These are phyloP conservation scores for Lepus oiostolus DNA, from an alignment of 2,797 vertebrate species.

Conservation along the genomic window DNA sequence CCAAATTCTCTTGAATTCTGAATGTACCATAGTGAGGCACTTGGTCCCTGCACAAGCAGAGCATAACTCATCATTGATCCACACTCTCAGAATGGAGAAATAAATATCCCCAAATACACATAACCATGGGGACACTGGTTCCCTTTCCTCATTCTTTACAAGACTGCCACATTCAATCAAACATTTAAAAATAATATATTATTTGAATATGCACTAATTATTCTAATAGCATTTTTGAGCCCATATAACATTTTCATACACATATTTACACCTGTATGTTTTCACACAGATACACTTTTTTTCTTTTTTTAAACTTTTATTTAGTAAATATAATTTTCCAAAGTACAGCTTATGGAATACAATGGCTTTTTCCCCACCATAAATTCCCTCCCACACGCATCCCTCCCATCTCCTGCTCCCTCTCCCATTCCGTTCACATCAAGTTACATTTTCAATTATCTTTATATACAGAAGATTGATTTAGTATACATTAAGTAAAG, in stretches of 20 bases:
- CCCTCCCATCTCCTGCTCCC: too few relatives aligned
- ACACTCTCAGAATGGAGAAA: background rate
- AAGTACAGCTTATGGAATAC: too few relatives aligned
- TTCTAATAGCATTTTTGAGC: background rate
- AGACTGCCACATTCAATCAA: background rate
- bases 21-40: background rate
- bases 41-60: background rate
- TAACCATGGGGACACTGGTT: background rate
- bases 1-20: background rate
- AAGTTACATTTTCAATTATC: too few relatives aligned
- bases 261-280: background rate
- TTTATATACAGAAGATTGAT: too few relatives aligned
- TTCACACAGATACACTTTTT: too few relatives aligned
- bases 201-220: background rate
- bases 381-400: too few relatives aligned
- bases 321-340: too few relatives aligned
- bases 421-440: too few relatives aligned
- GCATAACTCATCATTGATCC: background rate
- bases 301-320: too few relatives aligned
- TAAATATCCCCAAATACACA: background rate
- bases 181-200: background rate
- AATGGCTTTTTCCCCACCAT: too few relatives aligned
- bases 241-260: background rate
- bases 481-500: too few relatives aligned
- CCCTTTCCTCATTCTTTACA: background rate